Evolutionary conservation across 2,113 vertebrate genomes (phyloP).

Genomic region (Vidua macroura): DNA sequence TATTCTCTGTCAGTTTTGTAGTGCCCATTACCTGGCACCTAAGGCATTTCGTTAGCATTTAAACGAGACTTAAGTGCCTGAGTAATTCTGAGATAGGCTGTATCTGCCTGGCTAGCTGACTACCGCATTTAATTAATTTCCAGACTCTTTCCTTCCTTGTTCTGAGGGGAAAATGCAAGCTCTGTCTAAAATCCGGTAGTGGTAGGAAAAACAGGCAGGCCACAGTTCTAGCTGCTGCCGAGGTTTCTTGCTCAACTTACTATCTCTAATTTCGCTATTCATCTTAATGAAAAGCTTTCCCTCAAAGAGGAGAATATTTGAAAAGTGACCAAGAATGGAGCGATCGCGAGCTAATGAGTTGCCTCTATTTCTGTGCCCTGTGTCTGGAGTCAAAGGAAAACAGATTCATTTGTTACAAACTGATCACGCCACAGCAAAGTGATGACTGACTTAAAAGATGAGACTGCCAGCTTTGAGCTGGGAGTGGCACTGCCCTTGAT

Average conservation of each 20-base stretch:
- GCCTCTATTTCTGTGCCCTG: neutral
- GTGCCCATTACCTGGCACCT: neutral
- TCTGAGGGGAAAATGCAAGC: slow-evolving; percentile 27
- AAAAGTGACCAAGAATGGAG: neutral
- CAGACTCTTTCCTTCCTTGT: slow-evolving; percentile 21
- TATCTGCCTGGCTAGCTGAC: neutral
- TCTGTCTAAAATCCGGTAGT: neutral
- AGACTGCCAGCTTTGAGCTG: neutral
- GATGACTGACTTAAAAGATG: rapidly evolving
- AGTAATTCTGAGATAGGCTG: slow-evolving; percentile 25
- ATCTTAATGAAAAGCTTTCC: slow-evolving; percentile 8
- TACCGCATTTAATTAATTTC: slow-evolving; percentile 41
- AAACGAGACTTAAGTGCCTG: neutral
- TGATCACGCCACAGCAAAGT: rapidly evolving
- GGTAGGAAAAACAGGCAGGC: slow-evolving; percentile 1
- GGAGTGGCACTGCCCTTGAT: neutral
- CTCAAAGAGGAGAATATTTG: neutral
- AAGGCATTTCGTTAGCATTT: slow-evolving; percentile 46
- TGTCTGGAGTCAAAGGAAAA: neutral
- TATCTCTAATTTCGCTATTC: slow-evolving; percentile 11
- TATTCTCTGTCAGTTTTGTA: neutral
- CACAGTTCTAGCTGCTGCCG: neutral
- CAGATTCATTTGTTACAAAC: neutral
- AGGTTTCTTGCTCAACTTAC: slow-evolving; percentile 3
- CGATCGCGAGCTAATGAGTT: neutral